Evolutionary conservation across 2,113 vertebrate genomes (phyloP), one percentile per base, ranked within the genome.

Genomic region (Macaca nemestrina): DNA sequence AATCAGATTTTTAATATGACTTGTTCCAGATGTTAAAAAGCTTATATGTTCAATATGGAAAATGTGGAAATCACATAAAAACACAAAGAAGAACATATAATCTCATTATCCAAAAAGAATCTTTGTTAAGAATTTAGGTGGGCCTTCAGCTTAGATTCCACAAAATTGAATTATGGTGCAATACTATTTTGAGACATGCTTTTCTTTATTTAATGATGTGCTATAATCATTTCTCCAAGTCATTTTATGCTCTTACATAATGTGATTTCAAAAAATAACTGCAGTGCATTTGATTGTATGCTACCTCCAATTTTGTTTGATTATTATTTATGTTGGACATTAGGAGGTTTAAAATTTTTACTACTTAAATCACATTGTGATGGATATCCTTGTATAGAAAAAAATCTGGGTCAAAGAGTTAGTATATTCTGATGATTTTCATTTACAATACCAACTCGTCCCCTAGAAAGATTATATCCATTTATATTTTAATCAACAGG

Each of bases 401-500:
- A 78, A 81, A 81, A 72, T 68, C 18, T 72, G n/a, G 43, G 12
- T 61, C 67, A 75, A 55, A 76, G 43, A 80, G 50, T 80, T 70
- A 30, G 50, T 90, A 70, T 40, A 48, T 93, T 75, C 27, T 64
- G 16, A 40, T 88, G 32, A 75, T 81, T 96, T 88, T 91, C 40
- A 85, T 96, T 94, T 96, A 70, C n/a, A 94, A 38, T 61, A 55
- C 30, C 32, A 96, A 70, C 10, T 50, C 92, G 57, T 93, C 43
- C 6, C 32, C 50, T 72, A 78, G 73, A 93, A 88, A 89, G 72
- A 80, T 78, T 38, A 43, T 64, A 61, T 57, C 30, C 92, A 70
- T 92, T 92, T 96, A 85, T 94, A 76, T 25, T 92, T 83, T 90
- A 93, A 86, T 95, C 50, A 96, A 67, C 57, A 94, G 68, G 67